These are phyloP conservation scores for Drosophila trapezifrons DNA, from an alignment of 1,140 invertebrate genomes.

Conservation along the genomic window DNA sequence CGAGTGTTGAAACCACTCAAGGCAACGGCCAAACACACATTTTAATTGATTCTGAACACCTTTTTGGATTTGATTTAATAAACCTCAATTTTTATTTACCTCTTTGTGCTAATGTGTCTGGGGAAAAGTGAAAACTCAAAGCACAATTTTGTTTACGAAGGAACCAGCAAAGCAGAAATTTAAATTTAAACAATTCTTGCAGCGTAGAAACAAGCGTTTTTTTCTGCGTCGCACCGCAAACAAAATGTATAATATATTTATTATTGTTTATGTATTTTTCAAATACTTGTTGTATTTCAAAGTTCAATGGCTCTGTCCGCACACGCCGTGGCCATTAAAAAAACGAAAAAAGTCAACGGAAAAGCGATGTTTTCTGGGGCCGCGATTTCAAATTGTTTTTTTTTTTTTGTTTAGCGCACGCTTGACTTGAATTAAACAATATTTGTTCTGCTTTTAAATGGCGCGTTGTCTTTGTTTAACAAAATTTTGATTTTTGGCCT, in stretches of 20 bases:
- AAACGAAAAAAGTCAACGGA: constrained; percentile 29
- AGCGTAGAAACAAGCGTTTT: constrained; percentile 53
- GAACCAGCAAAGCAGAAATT: constrained; percentile 20
- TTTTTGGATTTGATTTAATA: neutral
- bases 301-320: constrained; percentile 50
- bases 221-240: constrained; percentile 41
- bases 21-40: neutral
- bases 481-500: neutral
- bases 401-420: constrained; percentile 24
- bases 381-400: constrained; percentile 12
- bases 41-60: constrained; percentile 5
- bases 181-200: constrained; percentile 48
- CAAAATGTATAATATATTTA: constrained; percentile 21
- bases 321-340: constrained; percentile 48
- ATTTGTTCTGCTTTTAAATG: neutral
- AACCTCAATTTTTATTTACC: constrained; percentile 19
- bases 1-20: constrained; percentile 19
- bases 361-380: constrained; percentile 5
- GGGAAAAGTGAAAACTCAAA: constrained; percentile 14
- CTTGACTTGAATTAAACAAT: constrained; percentile 6
- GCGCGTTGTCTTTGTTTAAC: neutral
- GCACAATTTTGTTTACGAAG: constrained; percentile 48
- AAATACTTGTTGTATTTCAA: constrained; percentile 34
- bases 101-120: constrained; percentile 16
- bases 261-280: constrained; percentile 29